phyloP scores from a whole-genome alignment of 2,888 invertebrate genomes.

The Heteropelma amictum region DNA sequence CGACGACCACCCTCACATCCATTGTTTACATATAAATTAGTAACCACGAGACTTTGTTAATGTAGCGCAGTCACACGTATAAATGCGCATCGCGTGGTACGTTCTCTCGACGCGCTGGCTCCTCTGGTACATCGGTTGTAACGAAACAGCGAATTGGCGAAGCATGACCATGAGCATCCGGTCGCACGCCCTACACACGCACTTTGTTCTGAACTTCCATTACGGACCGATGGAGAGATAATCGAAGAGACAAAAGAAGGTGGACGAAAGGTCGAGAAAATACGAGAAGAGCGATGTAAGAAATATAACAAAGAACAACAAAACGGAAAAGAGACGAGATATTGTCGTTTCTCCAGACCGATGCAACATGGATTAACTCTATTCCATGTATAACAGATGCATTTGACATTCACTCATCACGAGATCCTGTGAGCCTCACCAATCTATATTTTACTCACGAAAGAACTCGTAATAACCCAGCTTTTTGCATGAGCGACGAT shows the following conservation, averaged over 20 bases:
- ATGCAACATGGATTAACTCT: too few species aligned
- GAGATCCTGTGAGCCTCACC: too few species aligned
- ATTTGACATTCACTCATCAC: too few species aligned
- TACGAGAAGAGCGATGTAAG: neutral
- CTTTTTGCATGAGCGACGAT: too few species aligned
- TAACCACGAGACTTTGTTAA: neutral
- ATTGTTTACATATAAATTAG: slow-evolving; percentile 4
- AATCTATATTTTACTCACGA: too few species aligned
- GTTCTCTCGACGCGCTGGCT: neutral
- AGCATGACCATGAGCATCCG: slow-evolving; percentile 74
- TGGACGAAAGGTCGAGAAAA: slow-evolving; percentile 18
- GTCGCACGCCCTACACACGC: slow-evolving; percentile 74
- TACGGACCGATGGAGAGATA: slow-evolving; percentile 48
- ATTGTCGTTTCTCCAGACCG: too few species aligned
- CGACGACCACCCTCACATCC: neutral
- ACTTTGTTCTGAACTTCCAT: slow-evolving; percentile 37
- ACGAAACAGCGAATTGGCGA: slow-evolving; percentile 68
- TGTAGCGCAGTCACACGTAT: neutral
- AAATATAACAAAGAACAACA: too few species aligned
- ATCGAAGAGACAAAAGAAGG: slow-evolving; percentile 52
- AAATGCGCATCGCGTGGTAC: neutral
- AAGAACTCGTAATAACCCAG: too few species aligned
- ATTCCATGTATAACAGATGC: too few species aligned
- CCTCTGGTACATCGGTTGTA: slow-evolving; percentile 49
- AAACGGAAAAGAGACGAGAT: too few species aligned